Percentiles rank a stretch among this genome's conserved stretches.
Conservation (phyloP, 2,797 vertebrate genomes). For the Melanotaenia pygmaea region DNA sequence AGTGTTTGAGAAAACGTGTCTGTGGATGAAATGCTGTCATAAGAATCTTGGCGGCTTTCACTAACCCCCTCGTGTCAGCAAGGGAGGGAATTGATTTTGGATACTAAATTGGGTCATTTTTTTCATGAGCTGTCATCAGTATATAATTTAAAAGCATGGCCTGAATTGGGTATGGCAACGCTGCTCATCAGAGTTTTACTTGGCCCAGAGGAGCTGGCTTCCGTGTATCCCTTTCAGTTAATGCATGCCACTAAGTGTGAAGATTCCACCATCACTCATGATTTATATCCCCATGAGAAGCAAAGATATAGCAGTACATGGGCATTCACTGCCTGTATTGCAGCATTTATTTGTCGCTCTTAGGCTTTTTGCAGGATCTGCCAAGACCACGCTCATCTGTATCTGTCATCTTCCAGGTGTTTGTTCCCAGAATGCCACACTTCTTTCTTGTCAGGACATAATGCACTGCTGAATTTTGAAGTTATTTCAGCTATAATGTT, state of each 20-base stretch:
- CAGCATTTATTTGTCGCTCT: constrained; percentile 42
- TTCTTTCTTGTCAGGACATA: constrained; percentile 2
- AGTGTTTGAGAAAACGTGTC: constrained; percentile 60
- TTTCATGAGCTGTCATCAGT: constrained; percentile 75
- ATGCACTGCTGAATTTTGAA: constrained; percentile 15
- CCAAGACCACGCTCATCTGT: constrained; percentile 37
- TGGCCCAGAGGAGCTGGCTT: constrained; percentile 54
- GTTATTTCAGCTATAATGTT: constrained; percentile 20
- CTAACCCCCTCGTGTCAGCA: constrained; percentile 42
- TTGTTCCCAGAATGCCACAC: constrained; percentile 15
- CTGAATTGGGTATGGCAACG: constrained; percentile 46
- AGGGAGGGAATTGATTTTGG: constrained; percentile 75
- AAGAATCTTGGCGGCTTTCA: constrained; percentile 58
- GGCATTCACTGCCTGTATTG: constrained; percentile 38
- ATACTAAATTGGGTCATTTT: constrained; percentile 76
- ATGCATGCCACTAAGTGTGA: constrained; percentile 61
- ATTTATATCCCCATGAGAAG: constrained; percentile 65
- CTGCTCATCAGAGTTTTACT: constrained; percentile 62
- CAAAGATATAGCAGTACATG: constrained; percentile 38
- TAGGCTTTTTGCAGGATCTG: constrained; percentile 29
- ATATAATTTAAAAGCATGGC: constrained; percentile 73
- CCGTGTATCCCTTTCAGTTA: constrained; percentile 59
- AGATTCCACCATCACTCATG: constrained; percentile 58
- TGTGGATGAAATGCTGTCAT: constrained; percentile 70
- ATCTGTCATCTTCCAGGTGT: constrained; percentile 34